Evolutionary conservation across 2,797 vertebrate genomes (phyloP).

Genomic region (Jordanella pulchra): DNA sequence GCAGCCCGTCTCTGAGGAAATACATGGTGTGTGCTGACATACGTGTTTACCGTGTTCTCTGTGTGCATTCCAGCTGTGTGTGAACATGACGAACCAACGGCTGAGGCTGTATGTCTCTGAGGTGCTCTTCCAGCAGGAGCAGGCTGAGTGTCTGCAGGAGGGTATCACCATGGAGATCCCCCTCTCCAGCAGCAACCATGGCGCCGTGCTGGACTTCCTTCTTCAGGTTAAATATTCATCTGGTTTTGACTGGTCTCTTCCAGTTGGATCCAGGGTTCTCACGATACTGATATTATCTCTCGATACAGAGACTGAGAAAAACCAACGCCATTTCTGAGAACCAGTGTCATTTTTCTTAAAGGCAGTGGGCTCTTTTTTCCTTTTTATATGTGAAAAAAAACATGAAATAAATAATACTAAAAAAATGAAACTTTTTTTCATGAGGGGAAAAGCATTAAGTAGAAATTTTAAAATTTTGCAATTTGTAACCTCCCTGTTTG

Average conservation of each 20-base stretch:
- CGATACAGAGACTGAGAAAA: not conserved
- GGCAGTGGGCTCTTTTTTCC: too few species aligned
- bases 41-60: slow-evolving; percentile 45
- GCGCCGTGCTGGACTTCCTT: slow-evolving; percentile 90
- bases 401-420: too few species aligned
- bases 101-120: slow-evolving; percentile 90
- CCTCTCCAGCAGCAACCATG: slow-evolving; percentile 83
- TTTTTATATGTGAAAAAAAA: too few species aligned
- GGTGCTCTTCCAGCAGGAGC: slow-evolving; percentile 93
- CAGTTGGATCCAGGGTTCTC: slow-evolving; percentile 17
- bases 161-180: slow-evolving; percentile 90
- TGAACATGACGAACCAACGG: slow-evolving; percentile 97
- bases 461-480: too few species aligned
- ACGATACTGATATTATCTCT: not conserved
- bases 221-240: slow-evolving; percentile 88
- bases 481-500: too few species aligned
- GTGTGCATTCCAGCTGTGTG: slow-evolving; percentile 85
- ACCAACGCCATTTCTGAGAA: too few species aligned
- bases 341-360: too few species aligned
- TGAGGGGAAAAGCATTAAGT: too few species aligned
- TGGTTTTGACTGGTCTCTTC: slow-evolving; percentile 29
- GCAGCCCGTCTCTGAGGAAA: slow-evolving; percentile 29
- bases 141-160: slow-evolving; percentile 92
- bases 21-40: slow-evolving; percentile 18
- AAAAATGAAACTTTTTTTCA: too few species aligned